Evolutionary conservation across 2,888 invertebrate species (phyloP), one percentile per base, ranked within the genome.

Genomic region (Limenitis camilla): DNA sequence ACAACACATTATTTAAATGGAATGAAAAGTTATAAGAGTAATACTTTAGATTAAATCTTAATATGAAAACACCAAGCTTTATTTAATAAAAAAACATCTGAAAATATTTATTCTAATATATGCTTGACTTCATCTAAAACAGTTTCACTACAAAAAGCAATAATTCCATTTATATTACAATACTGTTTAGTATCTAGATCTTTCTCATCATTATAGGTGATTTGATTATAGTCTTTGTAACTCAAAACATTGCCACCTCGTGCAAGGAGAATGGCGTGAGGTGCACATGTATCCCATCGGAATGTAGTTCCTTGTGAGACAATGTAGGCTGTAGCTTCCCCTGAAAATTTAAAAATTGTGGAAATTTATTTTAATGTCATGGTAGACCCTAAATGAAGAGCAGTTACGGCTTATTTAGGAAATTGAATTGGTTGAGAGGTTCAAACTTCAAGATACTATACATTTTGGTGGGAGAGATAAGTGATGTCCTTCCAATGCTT

Each of bases 211-310:
- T 81, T 83, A 60, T 87, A 87, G 46, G 70, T 74, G 7, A 87
- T 60, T n/a, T 78, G 73, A 42, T 52, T 47, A 19, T 62, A 60
- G 27, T 69, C 66, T 5, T 64, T 60, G 55, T 67, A 83, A 52
- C 67, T 66, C 1, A 85, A 56, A 5, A 93, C 74, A 62, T 94
- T 92, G 1, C 97, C 97, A n/a, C 94, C 94, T n/a, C 91, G 77
- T 0, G 96, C 90, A 57, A 87, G 88, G 2, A 98, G 77, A 50
- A 98, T 91, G 0, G 96, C 94, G 68, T 98, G 97, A 0, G 96
- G 95, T 1, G 92, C 96, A 77, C 97, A 97, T 1, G 96, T 94
- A 69, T 98, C 98, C 97, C 97, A 98, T 54, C 92, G 91, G 71
- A 91, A 97, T 8, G 96, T 96, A 2, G 95, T 93, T 28, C 90